Conservation (phyloP, 2,113 vertebrate genomes). For the Tiliqua scincoides region DNA sequence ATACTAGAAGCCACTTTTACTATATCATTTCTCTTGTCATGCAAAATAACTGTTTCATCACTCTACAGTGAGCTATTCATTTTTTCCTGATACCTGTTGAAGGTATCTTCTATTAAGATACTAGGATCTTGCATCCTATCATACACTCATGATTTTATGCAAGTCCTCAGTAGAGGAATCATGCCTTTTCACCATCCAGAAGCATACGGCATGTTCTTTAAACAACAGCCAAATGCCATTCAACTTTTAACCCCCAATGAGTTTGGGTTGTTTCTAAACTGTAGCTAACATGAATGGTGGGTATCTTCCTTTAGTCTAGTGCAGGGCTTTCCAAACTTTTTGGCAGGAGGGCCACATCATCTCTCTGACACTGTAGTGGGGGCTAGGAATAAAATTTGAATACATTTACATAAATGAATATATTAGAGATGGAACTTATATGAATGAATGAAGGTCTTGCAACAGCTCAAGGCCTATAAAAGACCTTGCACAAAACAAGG, state of each 20-base stretch:
- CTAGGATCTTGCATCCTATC: background rate
- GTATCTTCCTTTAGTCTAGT: too few species aligned
- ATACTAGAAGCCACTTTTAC: too few species aligned
- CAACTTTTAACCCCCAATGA: background rate
- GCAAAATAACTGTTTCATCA: background rate
- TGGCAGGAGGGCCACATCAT: too few species aligned
- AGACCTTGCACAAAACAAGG: too few species aligned
- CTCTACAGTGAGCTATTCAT: background rate
- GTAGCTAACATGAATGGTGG: too few species aligned
- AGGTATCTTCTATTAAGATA: background rate
- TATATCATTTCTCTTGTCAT: background rate
- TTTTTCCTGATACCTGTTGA: background rate
- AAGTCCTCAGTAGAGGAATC: background rate
- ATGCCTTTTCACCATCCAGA: background rate
- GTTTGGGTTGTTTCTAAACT: background rate
- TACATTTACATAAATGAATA: too few species aligned
- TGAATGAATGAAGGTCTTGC: too few species aligned
- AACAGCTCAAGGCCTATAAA: too few species aligned
- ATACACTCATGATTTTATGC: background rate
- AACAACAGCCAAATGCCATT: background rate
- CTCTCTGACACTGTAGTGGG: too few species aligned
- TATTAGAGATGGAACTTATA: too few species aligned
- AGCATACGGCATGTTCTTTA: background rate
- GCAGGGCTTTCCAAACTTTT: too few species aligned
- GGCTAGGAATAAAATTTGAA: too few species aligned